Evolutionary conservation across 1,140 invertebrate species (phyloP), one percentile per base, ranked within the genome.

Genomic region (Drosophila repletoides): DNA sequence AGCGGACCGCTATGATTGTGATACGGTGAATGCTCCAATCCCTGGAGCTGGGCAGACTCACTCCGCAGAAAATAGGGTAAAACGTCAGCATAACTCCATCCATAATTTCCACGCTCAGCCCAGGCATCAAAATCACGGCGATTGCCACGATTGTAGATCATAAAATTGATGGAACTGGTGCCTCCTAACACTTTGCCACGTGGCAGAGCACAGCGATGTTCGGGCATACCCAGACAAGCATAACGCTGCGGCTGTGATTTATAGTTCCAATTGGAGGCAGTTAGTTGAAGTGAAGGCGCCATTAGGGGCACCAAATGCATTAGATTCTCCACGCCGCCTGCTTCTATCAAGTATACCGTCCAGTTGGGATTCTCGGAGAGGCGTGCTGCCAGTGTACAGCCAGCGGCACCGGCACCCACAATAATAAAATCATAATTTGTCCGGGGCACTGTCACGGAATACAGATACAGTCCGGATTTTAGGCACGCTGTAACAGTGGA

Each of bases 121-220:
- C 96, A 97, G 14, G 92, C 87, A 86, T 97, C 94, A 90, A 94
- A 97, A 73, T 97, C 95, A 7, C 89, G 88, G 2, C 92, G 92
- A 90, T 96, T 94, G 0, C 97, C 97, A 28, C 97, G 92, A 0
- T 96, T 94, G 88, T 97, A 97, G n/a, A 97, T 94, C 95, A 97
- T 96, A 45, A 94, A 96, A 87, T 98, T 97, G 14, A 97, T 93
- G 1, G 95, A 93, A 14, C 94, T 95, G 0, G 93, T 93, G 0
- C 96, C 96, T 1, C 96, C 96, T 1, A 95, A 76, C 0, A 92
- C 93, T 75, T 92, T 93, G 1, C 94, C 94, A 43, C 93, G 88
- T 0, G 93, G 93, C 91, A 93, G 92, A 24, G 90, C 92, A 68
- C 93, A 94, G 24, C 90, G 84, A 15, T 91, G 86, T 12, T 91